Percentiles rank a stretch among this genome's conserved stretches.
Evolutionary conservation across 2,113 vertebrate genomes (phyloP).

Genomic region (Oceanites oceanicus): DNA sequence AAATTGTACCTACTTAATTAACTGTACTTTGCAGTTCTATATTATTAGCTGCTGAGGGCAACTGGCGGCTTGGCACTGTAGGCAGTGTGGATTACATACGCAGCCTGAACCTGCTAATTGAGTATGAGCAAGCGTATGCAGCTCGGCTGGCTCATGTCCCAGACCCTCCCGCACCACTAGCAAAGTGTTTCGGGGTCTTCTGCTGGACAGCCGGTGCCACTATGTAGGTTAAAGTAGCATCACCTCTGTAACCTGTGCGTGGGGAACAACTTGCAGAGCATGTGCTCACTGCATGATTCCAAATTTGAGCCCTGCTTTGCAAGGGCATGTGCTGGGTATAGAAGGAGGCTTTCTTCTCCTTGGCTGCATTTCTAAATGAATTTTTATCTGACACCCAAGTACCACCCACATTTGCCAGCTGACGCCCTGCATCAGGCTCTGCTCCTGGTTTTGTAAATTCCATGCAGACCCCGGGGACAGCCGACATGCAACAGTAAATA

Average conservation of each 20-base stretch:
- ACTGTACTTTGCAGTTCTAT: neutral
- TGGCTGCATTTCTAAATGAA: neutral
- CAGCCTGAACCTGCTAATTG: conserved; percentile 20
- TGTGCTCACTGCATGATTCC: neutral
- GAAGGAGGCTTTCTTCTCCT: neutral
- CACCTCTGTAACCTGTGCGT: neutral
- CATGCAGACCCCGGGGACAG: neutral
- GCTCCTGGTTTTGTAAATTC: neutral
- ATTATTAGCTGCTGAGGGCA: conserved; percentile 17
- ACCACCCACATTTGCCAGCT: conserved; percentile 30
- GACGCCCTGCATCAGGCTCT: neutral
- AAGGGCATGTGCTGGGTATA: neutral
- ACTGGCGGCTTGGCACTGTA: conserved; percentile 1
- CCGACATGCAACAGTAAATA: neutral
- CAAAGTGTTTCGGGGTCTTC: neutral
- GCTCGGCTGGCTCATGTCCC: neutral
- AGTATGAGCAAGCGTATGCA: neutral
- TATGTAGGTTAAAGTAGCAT: neutral
- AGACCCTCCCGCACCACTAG: neutral
- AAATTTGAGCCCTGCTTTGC: neutral
- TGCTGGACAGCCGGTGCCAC: neutral
- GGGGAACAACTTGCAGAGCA: neutral
- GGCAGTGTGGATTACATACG: neutral
- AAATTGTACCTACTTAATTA: conserved; percentile 23
- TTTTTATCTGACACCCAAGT: neutral